These are phyloP conservation scores for Tenebrio molitor DNA, from an alignment of 1,140 invertebrate genomes.

Conservation along the genomic window DNA sequence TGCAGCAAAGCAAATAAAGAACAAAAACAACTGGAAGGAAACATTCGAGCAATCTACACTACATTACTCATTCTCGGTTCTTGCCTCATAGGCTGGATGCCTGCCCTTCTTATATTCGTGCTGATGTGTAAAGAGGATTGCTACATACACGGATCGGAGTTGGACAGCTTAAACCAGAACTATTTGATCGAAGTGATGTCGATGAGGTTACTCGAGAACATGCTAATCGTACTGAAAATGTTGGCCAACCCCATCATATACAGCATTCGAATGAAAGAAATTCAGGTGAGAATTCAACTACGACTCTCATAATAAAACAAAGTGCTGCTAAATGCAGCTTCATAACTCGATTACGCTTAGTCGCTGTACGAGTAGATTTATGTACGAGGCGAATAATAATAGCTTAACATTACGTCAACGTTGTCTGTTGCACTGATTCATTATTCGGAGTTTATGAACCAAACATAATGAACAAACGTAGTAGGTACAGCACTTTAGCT, in stretches of 20 bases:
- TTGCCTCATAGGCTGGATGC: conserved; percentile 77
- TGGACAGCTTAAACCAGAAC: conserved; percentile 49
- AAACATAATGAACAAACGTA: too few relatives aligned
- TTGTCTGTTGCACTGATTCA: too few relatives aligned
- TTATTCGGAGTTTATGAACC: too few relatives aligned
- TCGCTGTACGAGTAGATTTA: too few relatives aligned
- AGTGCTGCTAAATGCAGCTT: too few relatives aligned
- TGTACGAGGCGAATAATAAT: too few relatives aligned
- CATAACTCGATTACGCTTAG: too few relatives aligned
- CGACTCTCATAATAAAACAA: too few relatives aligned
- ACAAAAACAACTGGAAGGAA: conserved; percentile 66
- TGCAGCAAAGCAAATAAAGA: conserved; percentile 56
- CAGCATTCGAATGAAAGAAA: conserved; percentile 76
- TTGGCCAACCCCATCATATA: conserved; percentile 80
- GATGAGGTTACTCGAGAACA: conserved; percentile 64
- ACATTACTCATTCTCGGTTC: conserved; percentile 79
- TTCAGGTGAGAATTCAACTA: conserved; percentile 69
- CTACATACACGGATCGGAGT: conserved; percentile 53
- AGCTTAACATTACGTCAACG: too few relatives aligned
- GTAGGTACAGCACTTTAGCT: too few relatives aligned
- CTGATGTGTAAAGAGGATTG: conserved; percentile 71
- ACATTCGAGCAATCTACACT: conserved; percentile 77
- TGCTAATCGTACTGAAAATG: conserved; percentile 75
- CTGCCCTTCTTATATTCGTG: conserved; percentile 71
- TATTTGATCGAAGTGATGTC: conserved; percentile 59